phyloP scores from a whole-genome alignment of 2,888 invertebrate species.

The Spodoptera littoralis region DNA sequence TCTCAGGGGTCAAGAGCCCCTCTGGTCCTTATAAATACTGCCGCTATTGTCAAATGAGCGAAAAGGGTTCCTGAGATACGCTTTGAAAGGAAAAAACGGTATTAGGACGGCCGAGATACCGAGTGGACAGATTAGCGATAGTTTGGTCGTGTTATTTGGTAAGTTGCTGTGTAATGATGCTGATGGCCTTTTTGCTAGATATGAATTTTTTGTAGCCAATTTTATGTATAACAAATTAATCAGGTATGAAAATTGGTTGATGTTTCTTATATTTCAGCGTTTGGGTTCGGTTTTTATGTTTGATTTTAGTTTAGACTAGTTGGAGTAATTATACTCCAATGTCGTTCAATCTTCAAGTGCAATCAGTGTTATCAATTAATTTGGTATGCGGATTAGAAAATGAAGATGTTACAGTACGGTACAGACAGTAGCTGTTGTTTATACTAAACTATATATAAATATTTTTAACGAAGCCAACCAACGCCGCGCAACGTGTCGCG shows the following conservation, averaged over 20 bases:
- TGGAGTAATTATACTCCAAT: too few relatives aligned
- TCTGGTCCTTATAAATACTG: constrained; percentile 27
- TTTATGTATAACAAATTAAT: neutral
- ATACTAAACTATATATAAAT: too few relatives aligned
- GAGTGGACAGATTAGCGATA: constrained; percentile 15
- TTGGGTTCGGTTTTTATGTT: neutral
- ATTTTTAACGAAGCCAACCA: too few relatives aligned
- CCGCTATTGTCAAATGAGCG: constrained; percentile 34
- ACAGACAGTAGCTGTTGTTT: too few relatives aligned
- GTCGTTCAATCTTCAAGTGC: too few relatives aligned
- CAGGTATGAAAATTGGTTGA: too few relatives aligned
- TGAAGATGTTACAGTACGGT: too few relatives aligned
- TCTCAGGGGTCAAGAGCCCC: constrained; percentile 31
- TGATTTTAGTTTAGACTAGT: neutral
- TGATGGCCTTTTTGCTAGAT: neutral
- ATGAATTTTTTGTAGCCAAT: neutral
- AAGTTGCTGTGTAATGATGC: constrained; percentile 23
- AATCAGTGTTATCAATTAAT: too few relatives aligned
- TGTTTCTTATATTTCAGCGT: too few relatives aligned
- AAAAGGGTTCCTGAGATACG: constrained; percentile 19
- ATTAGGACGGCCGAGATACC: constrained; percentile 11
- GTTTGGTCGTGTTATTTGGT: neutral
- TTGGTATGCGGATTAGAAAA: too few relatives aligned
- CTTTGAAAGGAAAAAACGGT: constrained; percentile 32
- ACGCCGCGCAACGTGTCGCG: too few relatives aligned